Percentiles rank a stretch among this genome's conserved stretches.
These are phyloP conservation scores for Biston betularia DNA, from an alignment of 2,888 invertebrate species.

Conservation along the genomic window DNA sequence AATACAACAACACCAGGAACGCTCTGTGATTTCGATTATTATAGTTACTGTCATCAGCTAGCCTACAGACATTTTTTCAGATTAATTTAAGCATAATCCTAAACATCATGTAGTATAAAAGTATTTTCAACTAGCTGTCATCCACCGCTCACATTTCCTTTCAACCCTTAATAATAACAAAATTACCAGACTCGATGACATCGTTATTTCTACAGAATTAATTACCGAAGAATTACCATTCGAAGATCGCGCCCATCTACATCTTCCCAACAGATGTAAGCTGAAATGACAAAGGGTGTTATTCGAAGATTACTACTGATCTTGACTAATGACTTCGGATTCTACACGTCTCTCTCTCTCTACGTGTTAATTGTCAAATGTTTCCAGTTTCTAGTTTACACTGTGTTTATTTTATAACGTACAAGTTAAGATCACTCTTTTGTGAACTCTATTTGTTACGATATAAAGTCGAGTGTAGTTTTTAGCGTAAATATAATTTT, in stretches of 20 bases:
- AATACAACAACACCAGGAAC: no score
- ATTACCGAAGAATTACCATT: constrained; percentile 45
- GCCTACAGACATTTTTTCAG: no score
- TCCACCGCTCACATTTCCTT: no score
- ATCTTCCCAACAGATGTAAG: constrained; percentile 50
- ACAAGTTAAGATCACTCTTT: constrained; percentile 46
- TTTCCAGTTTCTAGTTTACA: constrained; percentile 77
- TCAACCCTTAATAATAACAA: constrained; percentile 3
- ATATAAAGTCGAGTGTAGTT: constrained; percentile 27
- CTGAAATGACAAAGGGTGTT: constrained; percentile 76
- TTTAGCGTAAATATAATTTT: background rate
- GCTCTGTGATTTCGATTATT: no score
- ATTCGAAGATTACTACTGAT: constrained; percentile 79
- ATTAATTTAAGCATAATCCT: no score
- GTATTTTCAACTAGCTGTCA: no score
- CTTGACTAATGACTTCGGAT: constrained; percentile 80
- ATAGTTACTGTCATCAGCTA: no score
- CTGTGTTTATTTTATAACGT: constrained; percentile 75
- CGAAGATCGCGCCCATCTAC: constrained; percentile 37
- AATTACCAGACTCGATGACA: constrained; percentile 20
- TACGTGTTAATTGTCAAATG: constrained; percentile 80
- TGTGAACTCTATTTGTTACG: constrained; percentile 4
- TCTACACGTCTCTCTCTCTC: constrained; percentile 59
- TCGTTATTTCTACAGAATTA: constrained; percentile 24
- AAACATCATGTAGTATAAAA: no score